Percentiles rank a stretch among this genome's conserved stretches.
Conservation (phyloP, 1,140 invertebrate genomes). For the Drosophila albomicans region DNA sequence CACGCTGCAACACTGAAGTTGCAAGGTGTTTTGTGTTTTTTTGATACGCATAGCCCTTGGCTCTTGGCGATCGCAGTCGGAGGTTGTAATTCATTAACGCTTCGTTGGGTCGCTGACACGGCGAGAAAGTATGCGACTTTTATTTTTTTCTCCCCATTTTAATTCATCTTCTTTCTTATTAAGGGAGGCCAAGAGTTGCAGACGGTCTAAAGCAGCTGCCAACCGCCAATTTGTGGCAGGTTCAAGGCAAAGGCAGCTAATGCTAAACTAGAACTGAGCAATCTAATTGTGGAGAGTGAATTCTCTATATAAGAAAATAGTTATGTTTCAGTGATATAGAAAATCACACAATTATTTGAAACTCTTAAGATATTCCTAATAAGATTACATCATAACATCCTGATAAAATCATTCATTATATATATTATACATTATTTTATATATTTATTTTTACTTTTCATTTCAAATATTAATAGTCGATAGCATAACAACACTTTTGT, state of each 20-base stretch:
- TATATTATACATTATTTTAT: too few species aligned
- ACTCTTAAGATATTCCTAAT: too few species aligned
- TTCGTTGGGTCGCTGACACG: slow-evolving; percentile 66
- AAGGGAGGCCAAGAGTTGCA: not conserved
- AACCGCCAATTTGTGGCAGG: slow-evolving; percentile 49
- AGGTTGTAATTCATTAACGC: slow-evolving; percentile 81
- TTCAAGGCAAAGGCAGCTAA: slow-evolving; percentile 31
- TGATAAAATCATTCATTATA: too few species aligned
- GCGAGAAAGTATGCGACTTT: slow-evolving; percentile 77
- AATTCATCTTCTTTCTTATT: slow-evolving; percentile 16
- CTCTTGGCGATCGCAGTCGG: slow-evolving; percentile 64
- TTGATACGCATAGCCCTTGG: slow-evolving; percentile 40
- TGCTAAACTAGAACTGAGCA: not conserved
- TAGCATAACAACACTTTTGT: too few species aligned
- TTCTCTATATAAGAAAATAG: too few species aligned
- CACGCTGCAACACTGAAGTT: slow-evolving; percentile 4
- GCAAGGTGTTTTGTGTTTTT: slow-evolving; percentile 76
- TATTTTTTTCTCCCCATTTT: slow-evolving; percentile 13
- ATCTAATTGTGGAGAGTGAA: not conserved
- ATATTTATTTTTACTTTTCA: too few species aligned
- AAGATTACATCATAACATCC: too few species aligned
- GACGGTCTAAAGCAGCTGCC: slow-evolving; percentile 49
- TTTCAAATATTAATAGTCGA: too few species aligned
- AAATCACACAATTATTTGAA: too few species aligned
- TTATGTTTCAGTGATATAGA: too few species aligned